These are phyloP conservation scores for Paraplagusia blochii DNA, from an alignment of 2,113 vertebrate genomes.

Conservation along the genomic window DNA sequence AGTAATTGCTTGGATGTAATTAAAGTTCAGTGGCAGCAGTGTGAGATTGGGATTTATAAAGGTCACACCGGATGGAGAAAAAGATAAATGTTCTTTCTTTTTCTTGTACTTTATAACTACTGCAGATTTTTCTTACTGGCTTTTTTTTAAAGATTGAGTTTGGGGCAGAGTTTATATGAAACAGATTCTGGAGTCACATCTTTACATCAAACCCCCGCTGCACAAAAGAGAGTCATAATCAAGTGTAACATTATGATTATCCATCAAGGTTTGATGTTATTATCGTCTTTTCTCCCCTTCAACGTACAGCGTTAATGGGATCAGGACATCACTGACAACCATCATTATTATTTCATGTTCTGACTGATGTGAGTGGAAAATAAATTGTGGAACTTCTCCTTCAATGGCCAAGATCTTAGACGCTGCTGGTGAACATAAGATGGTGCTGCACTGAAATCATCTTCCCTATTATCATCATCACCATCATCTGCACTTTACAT, in stretches of 20 bases:
- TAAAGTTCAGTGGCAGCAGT: constrained; percentile 29
- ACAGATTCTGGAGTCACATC: neutral
- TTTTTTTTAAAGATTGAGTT: neutral
- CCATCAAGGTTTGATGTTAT: neutral
- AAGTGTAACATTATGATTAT: neutral
- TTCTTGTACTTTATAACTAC: constrained; percentile 1
- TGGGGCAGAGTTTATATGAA: neutral
- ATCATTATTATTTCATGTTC: constrained; percentile 1
- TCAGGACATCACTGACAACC: neutral
- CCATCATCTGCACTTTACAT: no score
- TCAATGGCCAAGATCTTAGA: neutral
- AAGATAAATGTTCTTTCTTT: constrained; percentile 11
- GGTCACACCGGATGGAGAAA: constrained; percentile 25
- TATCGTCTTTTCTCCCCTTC: neutral
- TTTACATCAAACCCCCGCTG: neutral
- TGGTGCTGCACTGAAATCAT: constrained; percentile 12
- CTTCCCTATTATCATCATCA: no score
- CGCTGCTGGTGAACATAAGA: neutral
- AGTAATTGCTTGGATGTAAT: constrained; percentile 56
- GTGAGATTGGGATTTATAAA: constrained; percentile 46
- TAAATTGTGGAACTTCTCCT: neutral
- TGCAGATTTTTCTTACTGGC: neutral
- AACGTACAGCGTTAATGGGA: neutral
- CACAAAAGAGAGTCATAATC: neutral
- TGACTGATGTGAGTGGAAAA: neutral